A percentile compares a stretch with the other conserved stretches of the same genome.
These are phyloP conservation scores for Meriones unguiculatus DNA, from an alignment of 2,113 vertebrate genomes.

Conservation along the genomic window DNA sequence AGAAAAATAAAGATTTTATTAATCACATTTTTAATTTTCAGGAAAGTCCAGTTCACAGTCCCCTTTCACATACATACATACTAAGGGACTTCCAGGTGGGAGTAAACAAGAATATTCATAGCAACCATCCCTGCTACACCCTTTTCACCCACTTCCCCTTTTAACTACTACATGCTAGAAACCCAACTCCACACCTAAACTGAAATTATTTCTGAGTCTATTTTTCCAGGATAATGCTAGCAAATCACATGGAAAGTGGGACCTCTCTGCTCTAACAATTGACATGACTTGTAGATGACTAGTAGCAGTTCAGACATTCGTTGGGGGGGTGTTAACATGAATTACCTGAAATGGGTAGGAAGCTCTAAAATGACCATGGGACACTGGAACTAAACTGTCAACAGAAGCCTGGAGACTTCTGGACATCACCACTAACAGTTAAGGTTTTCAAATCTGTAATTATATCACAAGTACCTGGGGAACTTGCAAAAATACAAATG, in stretches of 20 bases:
- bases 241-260: background rate
- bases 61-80: background rate
- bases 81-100: background rate
- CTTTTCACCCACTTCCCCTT: background rate
- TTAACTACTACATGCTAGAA: background rate
- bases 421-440: background rate
- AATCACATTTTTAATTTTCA: background rate
- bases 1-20: constrained; percentile 40
- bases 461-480: background rate
- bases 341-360: background rate
- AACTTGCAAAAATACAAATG: background rate
- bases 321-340: background rate
- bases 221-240: background rate
- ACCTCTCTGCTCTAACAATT: background rate
- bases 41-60: background rate
- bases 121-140: background rate
- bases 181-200: background rate
- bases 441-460: background rate
- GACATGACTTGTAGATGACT: background rate
- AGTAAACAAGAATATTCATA: background rate
- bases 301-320: background rate
- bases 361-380: background rate
- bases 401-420: background rate
- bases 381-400: background rate
- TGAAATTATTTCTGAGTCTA: background rate